These are phyloP conservation scores for Ictalurus punctatus DNA, from an alignment of 2,113 vertebrate genomes.

Conservation along the genomic window DNA sequence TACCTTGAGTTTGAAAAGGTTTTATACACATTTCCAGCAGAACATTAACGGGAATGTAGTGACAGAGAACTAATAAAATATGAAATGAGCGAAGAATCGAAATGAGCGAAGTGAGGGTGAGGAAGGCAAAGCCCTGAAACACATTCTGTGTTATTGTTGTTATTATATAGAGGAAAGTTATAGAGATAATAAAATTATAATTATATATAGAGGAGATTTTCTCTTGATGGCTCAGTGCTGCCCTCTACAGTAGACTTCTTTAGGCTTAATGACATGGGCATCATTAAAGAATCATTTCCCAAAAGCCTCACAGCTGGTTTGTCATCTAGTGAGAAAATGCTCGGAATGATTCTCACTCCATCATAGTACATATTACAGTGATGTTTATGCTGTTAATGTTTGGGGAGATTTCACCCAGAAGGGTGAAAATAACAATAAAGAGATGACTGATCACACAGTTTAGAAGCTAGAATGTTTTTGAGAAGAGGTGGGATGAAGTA, in stretches of 20 bases:
- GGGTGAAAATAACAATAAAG: background rate
- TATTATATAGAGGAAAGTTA: background rate
- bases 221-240: background rate
- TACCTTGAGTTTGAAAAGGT: background rate
- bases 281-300: conserved; percentile 18
- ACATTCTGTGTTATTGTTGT: background rate
- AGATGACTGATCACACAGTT: conserved; percentile 1
- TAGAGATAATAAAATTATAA: no score
- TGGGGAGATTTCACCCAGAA: background rate
- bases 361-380: background rate
- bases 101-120: no score
- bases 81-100: background rate
- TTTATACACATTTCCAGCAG: background rate
- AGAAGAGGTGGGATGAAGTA: background rate
- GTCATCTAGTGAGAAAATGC: background rate
- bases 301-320: background rate
- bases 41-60: background rate
- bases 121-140: background rate
- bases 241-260: background rate
- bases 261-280: background rate
- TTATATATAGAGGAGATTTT: background rate
- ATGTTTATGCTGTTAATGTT: background rate
- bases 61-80: background rate
- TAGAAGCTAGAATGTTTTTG: conserved; percentile 9
- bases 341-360: background rate